Evolutionary conservation across 2,113 vertebrate genomes (phyloP), one percentile per base, ranked within the genome.

Genomic region (Chinchilla lanigera): DNA sequence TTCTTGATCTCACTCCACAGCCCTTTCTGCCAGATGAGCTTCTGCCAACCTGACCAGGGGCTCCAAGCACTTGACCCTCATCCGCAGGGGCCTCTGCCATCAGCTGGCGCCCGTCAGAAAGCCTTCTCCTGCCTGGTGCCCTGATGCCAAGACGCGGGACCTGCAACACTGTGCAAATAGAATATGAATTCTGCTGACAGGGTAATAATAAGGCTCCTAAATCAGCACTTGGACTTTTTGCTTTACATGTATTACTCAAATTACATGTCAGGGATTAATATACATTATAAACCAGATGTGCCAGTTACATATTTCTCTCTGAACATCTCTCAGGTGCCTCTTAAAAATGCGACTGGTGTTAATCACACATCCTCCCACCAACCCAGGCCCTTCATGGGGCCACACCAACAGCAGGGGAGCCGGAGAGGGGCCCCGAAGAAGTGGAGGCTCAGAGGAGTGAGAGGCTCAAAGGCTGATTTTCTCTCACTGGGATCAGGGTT

Each of bases 221-320:
- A 97, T 98, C 97, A 98, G 75, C 47, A 20, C 93, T 92, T 95
- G 90, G 94, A 95, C 93, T 92, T 97, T 95, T 96, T 93, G 92
- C 95, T 97, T 97, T 97, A 97, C 84, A 96, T 97, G 93, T 98
- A 97, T 97, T 97, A 97, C 92, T 98, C 95, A 95, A 95, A 96
- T 95, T 97, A 95, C 87, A 88, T 96, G 97, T 98, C 98, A 96
- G 95, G 97, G 97, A 98, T 97, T 98, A 96, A 98, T 98, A 97
- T 89, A 97, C 96, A 95, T 98, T 98, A 95, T 95, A 97, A 98
- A 96, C 95, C 97, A 97, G 92, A 96, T 95, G 92, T 82, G 60
- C 69, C 22, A 0, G 91, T 92, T 91, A 94, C 95, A 93, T 95
- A 97, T 97, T 96, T 97, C 96, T 97, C 90, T 78, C 56, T 26